Base-by-base conservation (phyloP, 2,888 invertebrate genomes). In the Drosophila longiperda region DNA sequence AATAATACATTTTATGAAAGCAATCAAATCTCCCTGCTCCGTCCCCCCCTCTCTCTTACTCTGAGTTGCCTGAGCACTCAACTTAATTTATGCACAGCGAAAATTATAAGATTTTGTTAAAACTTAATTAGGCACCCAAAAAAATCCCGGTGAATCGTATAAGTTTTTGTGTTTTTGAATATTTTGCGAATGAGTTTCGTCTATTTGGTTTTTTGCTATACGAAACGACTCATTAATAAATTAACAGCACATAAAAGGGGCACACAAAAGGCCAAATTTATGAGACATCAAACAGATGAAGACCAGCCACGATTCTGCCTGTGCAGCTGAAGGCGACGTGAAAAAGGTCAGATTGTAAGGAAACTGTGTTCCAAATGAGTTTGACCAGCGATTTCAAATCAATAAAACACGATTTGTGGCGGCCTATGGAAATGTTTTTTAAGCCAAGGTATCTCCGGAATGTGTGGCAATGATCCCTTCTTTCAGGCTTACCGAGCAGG, bases 1-100 rank as follows among this genome's bases (percentile, higher is more conserved):
- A 90, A 90, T 81, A 86, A 88, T 87, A 86, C 74, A 80, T 86
- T 89, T 90, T 82, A 90, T 86, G 78, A 80, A 82, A 75, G 84
- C 81, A 90, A 83, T 87, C 82, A 87, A 86, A 83, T 70, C 49
- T 59, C 55, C 17, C 26, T 34, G 29, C 32, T 29, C n/a, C 7
- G 23, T 17, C 15, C 23, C 33, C 32, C 7, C 11, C 12, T 15
- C 23, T 23, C n/a, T 17, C 45, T 1, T 9, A n/a, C 12, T 26
- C 12, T 11, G 32, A 45, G 20, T 54, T 58, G 42, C 20, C 61
- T 53, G 7, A 49, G 54, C 38, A 57, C 40, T 63, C 33, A 55
- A 20, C 49, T 60, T 78, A 83, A 89, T 70, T 85, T 88, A 86
- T 88, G 81, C 86, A 57, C 76, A 73, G 70, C 75, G 57, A 83